phyloP scores from a whole-genome alignment of 92 coral and sea anemone species.

The Pocillopora meandrina region DNA sequence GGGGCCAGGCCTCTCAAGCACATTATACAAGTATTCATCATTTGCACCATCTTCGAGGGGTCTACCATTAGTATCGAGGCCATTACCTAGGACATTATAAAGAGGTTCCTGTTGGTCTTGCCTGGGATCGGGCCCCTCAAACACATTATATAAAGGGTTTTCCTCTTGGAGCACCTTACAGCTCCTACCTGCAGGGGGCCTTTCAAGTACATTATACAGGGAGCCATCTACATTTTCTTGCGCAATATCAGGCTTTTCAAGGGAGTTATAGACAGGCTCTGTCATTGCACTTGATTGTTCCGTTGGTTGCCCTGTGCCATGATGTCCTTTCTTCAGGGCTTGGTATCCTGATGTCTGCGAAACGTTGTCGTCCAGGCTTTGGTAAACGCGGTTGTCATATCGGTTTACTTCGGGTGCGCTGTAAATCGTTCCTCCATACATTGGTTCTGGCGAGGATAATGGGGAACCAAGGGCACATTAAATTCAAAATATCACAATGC shows the following conservation, averaged over 20 bases:
- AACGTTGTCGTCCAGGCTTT: slow-evolving; percentile 19
- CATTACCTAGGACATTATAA: slow-evolving; percentile 45
- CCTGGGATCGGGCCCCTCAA: slow-evolving; percentile 12
- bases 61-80: slow-evolving; percentile 3
- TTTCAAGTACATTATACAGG: too few species aligned
- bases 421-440: too few species aligned
- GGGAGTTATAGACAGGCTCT: slow-evolving; percentile 30
- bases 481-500: too few species aligned
- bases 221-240: slow-evolving; percentile 23
- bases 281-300: background rate
- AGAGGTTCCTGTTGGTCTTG: slow-evolving; percentile 39
- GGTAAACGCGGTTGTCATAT: background rate
- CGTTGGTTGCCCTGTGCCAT: slow-evolving; percentile 4
- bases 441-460: too few species aligned
- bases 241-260: slow-evolving; percentile 8
- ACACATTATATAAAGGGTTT: slow-evolving; percentile 35
- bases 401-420: too few species aligned
- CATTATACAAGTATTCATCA: slow-evolving; percentile 11
- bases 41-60: background rate
- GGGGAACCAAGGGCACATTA: too few species aligned
- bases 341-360: slow-evolving; percentile 19
- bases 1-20: slow-evolving; percentile 40
- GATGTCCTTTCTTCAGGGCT: slow-evolving; percentile 21
- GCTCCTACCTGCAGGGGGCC: too few species aligned
- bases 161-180: too few species aligned